Evolutionary conservation across 2,797 vertebrate genomes (phyloP).

Genomic region (Pseudochirops cupreus): DNA sequence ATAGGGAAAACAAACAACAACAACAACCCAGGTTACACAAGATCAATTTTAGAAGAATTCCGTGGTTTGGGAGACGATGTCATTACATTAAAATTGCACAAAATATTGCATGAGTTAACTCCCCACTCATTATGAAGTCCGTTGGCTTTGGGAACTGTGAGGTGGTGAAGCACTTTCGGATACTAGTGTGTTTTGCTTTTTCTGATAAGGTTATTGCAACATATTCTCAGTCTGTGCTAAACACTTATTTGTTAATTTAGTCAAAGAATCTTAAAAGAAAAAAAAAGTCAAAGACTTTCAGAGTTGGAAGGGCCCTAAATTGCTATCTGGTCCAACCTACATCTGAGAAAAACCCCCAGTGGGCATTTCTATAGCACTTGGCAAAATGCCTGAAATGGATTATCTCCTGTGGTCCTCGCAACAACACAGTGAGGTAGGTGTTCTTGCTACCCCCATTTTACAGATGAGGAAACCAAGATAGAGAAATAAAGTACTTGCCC

Average conservation of each 20-base stretch:
- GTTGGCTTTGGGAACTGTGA: neutral
- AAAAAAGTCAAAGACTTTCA: neutral
- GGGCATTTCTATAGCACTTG: neutral
- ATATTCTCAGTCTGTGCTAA: neutral
- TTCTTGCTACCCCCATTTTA: neutral
- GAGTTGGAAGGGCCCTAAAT: neutral
- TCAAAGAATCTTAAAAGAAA: neutral
- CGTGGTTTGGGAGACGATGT: neutral
- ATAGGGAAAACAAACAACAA: neutral
- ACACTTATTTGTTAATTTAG: neutral
- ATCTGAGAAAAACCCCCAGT: neutral
- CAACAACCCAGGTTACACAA: neutral
- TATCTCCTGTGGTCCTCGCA: neutral
- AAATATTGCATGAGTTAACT: neutral
- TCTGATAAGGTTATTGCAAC: neutral
- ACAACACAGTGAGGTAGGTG: neutral
- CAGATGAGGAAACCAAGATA: neutral
- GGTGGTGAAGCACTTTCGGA: neutral
- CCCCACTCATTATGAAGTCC: neutral
- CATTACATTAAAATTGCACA: neutral
- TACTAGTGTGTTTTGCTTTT: neutral
- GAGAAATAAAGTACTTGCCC: neutral
- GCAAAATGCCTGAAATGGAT: neutral
- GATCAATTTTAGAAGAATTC: neutral
- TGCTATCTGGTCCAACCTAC: neutral